Base-by-base conservation (phyloP, 2,888 invertebrate genomes). In the Pristionchus fissidentatus region DNA sequence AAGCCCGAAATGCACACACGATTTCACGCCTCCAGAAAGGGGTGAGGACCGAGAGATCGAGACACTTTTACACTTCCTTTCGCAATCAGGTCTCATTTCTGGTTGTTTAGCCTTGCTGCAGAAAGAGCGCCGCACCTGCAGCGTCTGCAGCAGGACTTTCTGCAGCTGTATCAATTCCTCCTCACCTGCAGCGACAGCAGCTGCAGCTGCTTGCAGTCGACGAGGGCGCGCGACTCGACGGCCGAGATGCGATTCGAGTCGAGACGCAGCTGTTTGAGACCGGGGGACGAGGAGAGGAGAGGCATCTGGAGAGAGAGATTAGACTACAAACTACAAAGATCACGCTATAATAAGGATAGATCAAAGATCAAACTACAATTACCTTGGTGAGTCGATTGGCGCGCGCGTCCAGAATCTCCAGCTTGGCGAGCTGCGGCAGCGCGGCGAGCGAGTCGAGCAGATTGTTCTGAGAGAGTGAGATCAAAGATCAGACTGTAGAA, bases 171-270 rank as follows among this genome's bases (percentile, higher is more conserved):
- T 41, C 41, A 52, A 41, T 41, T 22, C 66, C 43, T 49, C 75
- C 43, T 29, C 29, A 90, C 90, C 85, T 86, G 95, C 84, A 97
- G 94, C 92, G 96, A 95, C 92, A 97, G 95, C 93, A 92, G 86
- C 82, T 91, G 89, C 73, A 93, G 88, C 46, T 91, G 89, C 49
- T 97, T 97, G 92, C 96, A 96, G 38, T 95, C 95, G 91, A 96
- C 95, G 90, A 97, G 96, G 84, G 96, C 93, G 91, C 96, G 94
- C 82, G 95, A 95, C 22, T 97, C 96, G 85, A 97, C 26, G 32
- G 95, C 95, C 81, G 94, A 93, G 80, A 97, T 90, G 35, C 84
- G 93, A 93, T 95, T 95, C 46, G 90, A 87, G 84, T 92, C 91
- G 83, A 93, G 84, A n/a, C 88, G 87, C 78, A 97, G 94, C 85